phyloP scores from a whole-genome alignment of 2,797 vertebrate species.

The Enteromius mattozi region DNA sequence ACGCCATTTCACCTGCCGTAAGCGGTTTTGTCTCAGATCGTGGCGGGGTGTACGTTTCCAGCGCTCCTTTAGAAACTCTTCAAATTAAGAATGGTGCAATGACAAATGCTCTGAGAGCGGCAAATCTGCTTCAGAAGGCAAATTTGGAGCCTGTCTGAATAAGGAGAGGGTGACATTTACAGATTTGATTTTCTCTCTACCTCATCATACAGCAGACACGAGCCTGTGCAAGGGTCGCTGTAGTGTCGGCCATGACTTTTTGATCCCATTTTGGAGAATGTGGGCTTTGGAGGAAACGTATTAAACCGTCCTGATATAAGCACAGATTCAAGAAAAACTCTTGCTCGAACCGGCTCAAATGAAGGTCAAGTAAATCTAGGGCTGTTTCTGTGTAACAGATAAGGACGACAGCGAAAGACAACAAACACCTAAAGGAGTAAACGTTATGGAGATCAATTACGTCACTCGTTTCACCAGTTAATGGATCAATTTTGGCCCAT shows the following conservation, averaged over 20 bases:
- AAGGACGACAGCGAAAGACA: conserved; percentile 23
- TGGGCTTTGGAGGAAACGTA: conserved; percentile 45
- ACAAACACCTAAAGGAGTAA: conserved; percentile 34
- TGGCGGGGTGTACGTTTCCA: conserved; percentile 7
- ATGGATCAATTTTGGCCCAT: conserved; percentile 49
- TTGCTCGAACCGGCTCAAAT: conserved; percentile 47
- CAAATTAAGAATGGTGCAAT: conserved; percentile 29
- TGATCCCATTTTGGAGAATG: conserved; percentile 50
- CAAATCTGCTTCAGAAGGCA: conserved; percentile 54
- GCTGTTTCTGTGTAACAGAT: conserved; percentile 29
- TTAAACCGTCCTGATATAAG: conserved; percentile 42
- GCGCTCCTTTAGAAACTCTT: conserved; percentile 36
- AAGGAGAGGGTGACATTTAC: conserved; percentile 55
- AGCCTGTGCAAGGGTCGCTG: conserved; percentile 34
- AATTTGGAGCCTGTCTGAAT: conserved; percentile 45
- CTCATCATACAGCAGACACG: conserved; percentile 43
- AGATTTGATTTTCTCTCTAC: conserved; percentile 53
- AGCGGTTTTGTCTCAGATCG: conserved; percentile 40
- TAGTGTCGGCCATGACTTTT: conserved; percentile 45
- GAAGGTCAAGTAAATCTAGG: conserved; percentile 44
- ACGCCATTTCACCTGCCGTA: conserved; percentile 45
- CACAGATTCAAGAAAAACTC: conserved; percentile 28
- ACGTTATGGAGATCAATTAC: conserved; percentile 37
- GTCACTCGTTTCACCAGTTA: conserved; percentile 36
- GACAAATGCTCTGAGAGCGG: conserved; percentile 5